phyloP scores from a whole-genome alignment of 2,888 invertebrate genomes.

The Zygaena filipendulae region DNA sequence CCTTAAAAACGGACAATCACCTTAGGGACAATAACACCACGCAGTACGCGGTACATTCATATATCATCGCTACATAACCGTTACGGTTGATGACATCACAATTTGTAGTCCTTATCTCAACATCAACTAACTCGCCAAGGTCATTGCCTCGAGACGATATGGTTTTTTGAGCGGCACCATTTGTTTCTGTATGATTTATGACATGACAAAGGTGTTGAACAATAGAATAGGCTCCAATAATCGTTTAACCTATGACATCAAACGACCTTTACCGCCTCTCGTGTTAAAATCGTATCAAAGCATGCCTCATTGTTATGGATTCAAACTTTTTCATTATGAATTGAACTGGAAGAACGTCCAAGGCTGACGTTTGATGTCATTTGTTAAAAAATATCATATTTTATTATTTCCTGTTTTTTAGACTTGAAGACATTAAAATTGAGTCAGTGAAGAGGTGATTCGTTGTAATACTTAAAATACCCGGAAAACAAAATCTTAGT shows the following conservation, averaged over 20 bases:
- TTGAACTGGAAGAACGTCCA: too few relatives aligned
- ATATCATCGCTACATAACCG: slow-evolving; percentile 10
- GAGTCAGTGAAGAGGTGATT: too few relatives aligned
- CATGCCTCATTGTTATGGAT: background rate
- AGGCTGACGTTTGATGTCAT: too few relatives aligned
- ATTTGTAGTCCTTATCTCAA: slow-evolving; percentile 23
- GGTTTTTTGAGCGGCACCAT: slow-evolving; percentile 21
- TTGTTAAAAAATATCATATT: too few relatives aligned
- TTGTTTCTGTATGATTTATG: slow-evolving; percentile 36
- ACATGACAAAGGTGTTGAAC: slow-evolving; percentile 28
- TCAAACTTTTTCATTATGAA: too few relatives aligned
- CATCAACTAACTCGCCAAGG: slow-evolving; percentile 29
- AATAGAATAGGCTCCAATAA: slow-evolving; percentile 38
- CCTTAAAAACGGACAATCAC: slow-evolving; percentile 24
- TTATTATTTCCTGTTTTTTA: too few relatives aligned
- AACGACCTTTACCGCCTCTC: slow-evolving; percentile 24
- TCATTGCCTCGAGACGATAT: slow-evolving; percentile 25
- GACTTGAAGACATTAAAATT: too few relatives aligned
- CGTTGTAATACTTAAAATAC: too few relatives aligned
- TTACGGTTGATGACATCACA: slow-evolving; percentile 24
- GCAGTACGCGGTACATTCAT: too few relatives aligned
- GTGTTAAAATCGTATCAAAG: slow-evolving; percentile 29
- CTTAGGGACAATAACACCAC: slow-evolving; percentile 20
- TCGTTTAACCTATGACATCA: slow-evolving; percentile 52
- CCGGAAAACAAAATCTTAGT: too few relatives aligned